A percentile compares a stretch with the other conserved stretches of the same genome.
phyloP scores from a whole-genome alignment of 1,140 invertebrate species.

The Pseudomyrmex gracilis region DNA sequence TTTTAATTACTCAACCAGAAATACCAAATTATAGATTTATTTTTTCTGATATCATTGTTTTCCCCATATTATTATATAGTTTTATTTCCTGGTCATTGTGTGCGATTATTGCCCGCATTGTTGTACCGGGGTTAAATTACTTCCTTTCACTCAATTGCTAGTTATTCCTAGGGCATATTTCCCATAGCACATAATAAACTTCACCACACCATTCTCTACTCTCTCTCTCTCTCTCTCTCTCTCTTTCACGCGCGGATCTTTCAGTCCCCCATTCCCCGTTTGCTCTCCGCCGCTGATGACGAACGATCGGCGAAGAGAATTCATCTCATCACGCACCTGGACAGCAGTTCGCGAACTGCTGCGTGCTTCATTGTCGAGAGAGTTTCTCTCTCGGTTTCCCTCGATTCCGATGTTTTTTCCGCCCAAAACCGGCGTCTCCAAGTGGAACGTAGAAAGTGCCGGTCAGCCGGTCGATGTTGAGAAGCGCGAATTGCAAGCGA shows the following conservation, averaged over 20 bases:
- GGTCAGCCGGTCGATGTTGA: constrained; percentile 1
- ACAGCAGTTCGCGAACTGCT: constrained; percentile 58
- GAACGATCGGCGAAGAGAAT: constrained; percentile 21
- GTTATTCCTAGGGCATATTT: constrained; percentile 18
- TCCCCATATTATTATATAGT: neutral
- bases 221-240: constrained; percentile 30
- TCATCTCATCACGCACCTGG: constrained; percentile 35
- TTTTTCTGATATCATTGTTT: neutral
- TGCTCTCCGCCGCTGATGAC: neutral
- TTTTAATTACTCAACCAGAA: no score
- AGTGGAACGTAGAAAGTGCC: constrained; percentile 67
- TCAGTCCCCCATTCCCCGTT: neutral
- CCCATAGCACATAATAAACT: constrained; percentile 37
- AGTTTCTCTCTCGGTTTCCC: constrained; percentile 54
- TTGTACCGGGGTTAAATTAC: constrained; percentile 32
- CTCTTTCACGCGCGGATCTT: neutral
- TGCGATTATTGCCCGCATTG: constrained; percentile 42
- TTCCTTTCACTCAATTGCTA: constrained; percentile 15
- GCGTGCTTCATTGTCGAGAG: constrained; percentile 14
- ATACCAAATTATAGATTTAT: no score
- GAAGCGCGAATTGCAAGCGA: constrained; percentile 44
- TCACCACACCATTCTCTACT: constrained; percentile 2
- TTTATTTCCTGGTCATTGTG: constrained; percentile 12
- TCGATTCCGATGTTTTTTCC: constrained; percentile 29
- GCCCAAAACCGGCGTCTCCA: constrained; percentile 37